Conservation (phyloP, 2,888 invertebrate species). For the Zeuzera pyrina region DNA sequence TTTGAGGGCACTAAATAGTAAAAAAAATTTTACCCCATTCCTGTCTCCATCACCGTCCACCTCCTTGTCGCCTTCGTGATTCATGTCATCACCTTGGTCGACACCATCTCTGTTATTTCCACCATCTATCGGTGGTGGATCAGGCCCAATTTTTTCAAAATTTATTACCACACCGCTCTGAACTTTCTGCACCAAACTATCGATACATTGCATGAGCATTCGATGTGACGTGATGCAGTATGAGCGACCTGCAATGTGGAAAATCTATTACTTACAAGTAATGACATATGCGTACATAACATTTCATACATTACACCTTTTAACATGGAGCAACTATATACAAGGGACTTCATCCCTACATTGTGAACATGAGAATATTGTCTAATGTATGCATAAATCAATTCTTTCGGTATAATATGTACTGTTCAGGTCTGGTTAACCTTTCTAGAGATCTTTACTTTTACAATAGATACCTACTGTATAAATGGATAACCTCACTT, state of each 20-base stretch:
- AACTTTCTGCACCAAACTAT: conserved; percentile 96
- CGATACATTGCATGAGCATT: conserved; percentile 96
- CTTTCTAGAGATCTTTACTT: no score
- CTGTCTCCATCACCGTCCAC: conserved; percentile 60
- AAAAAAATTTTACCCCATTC: conserved; percentile 53
- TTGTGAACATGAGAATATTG: conserved; percentile 2
- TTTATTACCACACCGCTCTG: conserved; percentile 98
- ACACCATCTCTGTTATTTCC: conserved; percentile 60
- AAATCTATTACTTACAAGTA: no score
- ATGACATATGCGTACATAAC: no score
- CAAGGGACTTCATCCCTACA: no score
- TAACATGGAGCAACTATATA: no score
- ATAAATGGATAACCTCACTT: no score
- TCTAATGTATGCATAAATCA: no score
- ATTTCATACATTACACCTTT: no score
- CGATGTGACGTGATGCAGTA: conserved; percentile 96
- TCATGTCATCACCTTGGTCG: conserved; percentile 57
- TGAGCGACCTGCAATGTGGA: conserved; percentile 80
- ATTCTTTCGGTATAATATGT: no score
- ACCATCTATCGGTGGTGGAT: conserved; percentile 80
- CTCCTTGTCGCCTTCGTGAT: conserved; percentile 54
- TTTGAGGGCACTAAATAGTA: no score
- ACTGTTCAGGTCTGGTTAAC: no score
- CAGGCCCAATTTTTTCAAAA: conserved; percentile 96
- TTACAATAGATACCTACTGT: no score